Evolutionary conservation across 2,888 invertebrate genomes (phyloP).

Genomic region (Amphipoea oculea): DNA sequence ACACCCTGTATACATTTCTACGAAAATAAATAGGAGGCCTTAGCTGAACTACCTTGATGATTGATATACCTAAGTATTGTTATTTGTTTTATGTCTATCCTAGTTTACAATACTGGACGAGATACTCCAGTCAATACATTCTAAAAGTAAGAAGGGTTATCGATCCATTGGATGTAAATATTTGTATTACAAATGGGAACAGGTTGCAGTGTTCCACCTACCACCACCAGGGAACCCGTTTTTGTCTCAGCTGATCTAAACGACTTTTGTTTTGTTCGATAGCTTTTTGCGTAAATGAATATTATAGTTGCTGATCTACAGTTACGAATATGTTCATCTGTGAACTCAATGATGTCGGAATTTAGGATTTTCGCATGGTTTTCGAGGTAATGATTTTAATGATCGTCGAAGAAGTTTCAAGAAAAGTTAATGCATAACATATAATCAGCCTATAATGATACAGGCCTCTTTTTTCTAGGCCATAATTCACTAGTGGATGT

Average conservation of each 20-base stretch:
- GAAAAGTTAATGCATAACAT: not conserved
- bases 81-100: slow-evolving; percentile 15
- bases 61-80: not conserved
- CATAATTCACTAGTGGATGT: too few species aligned
- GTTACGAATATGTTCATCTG: not conserved
- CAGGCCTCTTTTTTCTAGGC: too few species aligned
- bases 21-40: not conserved
- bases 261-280: slow-evolving; percentile 22
- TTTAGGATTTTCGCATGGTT: not conserved
- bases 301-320: not conserved
- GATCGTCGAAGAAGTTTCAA: not conserved
- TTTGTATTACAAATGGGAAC: slow-evolving; percentile 55
- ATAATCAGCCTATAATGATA: too few species aligned
- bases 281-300: slow-evolving; percentile 34
- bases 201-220: slow-evolving; percentile 50
- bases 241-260: slow-evolving; percentile 47
- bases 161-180: slow-evolving; percentile 61
- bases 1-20: not conserved
- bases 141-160: slow-evolving; percentile 44
- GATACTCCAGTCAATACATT: slow-evolving; percentile 23
- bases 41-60: not conserved
- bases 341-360: not conserved
- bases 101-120: slow-evolving; percentile 11
- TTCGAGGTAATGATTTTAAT: not conserved
- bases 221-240: slow-evolving; percentile 45